A percentile compares a stretch with the other conserved stretches of the same genome.
Evolutionary conservation across 2,797 vertebrate species (phyloP).

Genomic region (Cossypha caffra): DNA sequence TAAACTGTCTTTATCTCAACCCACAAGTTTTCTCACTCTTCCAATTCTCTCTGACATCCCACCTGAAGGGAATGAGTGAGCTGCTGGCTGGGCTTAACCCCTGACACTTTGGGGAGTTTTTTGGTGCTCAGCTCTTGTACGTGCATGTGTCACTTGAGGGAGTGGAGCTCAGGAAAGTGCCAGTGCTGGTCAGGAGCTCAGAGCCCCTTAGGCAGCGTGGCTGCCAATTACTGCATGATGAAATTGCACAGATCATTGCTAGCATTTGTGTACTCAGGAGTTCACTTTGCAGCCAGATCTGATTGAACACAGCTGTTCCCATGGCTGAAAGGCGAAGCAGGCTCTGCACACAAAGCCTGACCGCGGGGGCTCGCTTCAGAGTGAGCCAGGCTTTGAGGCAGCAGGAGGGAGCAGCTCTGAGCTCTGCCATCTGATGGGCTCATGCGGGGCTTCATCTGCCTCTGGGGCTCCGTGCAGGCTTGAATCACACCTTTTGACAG

Average conservation of each 20-base stretch:
- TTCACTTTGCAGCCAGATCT: background rate
- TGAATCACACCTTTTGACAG: background rate
- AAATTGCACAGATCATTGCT: background rate
- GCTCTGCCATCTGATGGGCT: background rate
- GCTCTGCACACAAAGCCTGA: background rate
- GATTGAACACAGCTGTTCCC: constrained; percentile 7
- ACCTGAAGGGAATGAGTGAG: background rate
- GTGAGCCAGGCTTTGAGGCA: background rate
- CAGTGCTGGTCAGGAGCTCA: background rate
- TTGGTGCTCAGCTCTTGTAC: background rate
- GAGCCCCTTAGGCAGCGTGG: background rate
- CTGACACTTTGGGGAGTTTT: background rate
- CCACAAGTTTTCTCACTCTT: background rate
- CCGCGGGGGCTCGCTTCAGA: background rate
- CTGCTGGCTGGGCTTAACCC: background rate
- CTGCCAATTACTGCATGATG: background rate
- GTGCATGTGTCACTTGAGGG: accelerated
- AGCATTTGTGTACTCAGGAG: background rate
- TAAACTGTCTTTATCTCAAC: background rate
- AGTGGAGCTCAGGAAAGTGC: background rate
- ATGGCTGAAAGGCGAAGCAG: background rate
- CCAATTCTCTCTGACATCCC: accelerated
- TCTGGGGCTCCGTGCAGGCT: background rate
- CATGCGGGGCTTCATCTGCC: background rate
- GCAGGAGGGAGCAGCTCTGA: background rate